A percentile compares a stretch with the other conserved stretches of the same genome.
Evolutionary conservation across 2,888 invertebrate species (phyloP).

Genomic region (Pardosa pseudoannulata): DNA sequence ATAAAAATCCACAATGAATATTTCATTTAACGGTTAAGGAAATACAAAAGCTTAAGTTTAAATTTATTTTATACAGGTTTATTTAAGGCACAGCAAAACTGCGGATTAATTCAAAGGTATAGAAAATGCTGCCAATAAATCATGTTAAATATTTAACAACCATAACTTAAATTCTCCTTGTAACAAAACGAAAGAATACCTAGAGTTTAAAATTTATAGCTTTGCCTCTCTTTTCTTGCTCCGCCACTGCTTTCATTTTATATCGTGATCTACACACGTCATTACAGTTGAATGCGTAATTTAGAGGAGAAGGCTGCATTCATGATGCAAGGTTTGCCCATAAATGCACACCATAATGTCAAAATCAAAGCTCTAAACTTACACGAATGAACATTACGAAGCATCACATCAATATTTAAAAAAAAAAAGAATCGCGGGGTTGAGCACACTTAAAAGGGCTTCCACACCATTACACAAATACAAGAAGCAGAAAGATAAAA

Average conservation of each 20-base stretch:
- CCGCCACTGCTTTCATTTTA: not conserved
- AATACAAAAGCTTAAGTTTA: too few species aligned
- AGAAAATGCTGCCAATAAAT: too few species aligned
- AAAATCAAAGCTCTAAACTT: not conserved
- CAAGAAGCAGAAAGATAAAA: slow-evolving; percentile 7
- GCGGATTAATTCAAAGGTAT: too few species aligned
- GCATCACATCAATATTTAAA: not conserved
- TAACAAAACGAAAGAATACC: not conserved
- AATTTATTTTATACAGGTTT: too few species aligned
- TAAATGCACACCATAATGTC: not conserved
- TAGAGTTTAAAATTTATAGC: too few species aligned
- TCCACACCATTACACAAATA: slow-evolving; percentile 14
- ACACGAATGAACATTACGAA: not conserved
- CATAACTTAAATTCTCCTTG: too few species aligned
- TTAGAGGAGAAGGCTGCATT: not conserved
- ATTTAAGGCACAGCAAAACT: too few species aligned
- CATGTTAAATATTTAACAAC: too few species aligned
- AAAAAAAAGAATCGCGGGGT: not conserved
- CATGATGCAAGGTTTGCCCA: not conserved
- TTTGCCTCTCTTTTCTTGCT: too few species aligned
- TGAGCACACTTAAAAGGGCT: not conserved
- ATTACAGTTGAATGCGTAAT: not conserved
- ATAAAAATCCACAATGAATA: too few species aligned
- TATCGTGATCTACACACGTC: not conserved
- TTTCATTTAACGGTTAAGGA: too few species aligned